These are phyloP conservation scores for Rhagonycha lutea DNA, from an alignment of 2,888 invertebrate species.

Conservation along the genomic window DNA sequence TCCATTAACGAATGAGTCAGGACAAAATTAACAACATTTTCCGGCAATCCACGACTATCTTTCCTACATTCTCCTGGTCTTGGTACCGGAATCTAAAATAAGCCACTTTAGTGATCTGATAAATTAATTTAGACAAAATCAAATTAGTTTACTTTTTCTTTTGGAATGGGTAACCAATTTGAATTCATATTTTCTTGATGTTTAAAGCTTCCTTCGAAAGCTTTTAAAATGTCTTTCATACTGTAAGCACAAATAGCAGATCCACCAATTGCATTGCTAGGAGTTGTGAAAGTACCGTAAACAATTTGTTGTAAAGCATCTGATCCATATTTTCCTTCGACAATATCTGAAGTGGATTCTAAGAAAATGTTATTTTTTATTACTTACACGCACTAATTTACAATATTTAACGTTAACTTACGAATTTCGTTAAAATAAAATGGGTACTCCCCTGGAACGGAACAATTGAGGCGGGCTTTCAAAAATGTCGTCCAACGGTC, in stretches of 20 bases:
- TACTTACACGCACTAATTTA: background rate
- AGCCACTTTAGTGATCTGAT: background rate
- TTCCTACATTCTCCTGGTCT: constrained; percentile 88
- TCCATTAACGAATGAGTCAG: constrained; percentile 97
- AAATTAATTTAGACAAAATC: background rate
- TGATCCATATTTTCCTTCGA: constrained; percentile 78
- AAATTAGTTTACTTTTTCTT: constrained; percentile 60
- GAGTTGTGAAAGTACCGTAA: constrained; percentile 94
- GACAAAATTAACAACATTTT: constrained; percentile 88
- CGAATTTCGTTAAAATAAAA: constrained; percentile 98
- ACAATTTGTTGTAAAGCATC: constrained; percentile 69
- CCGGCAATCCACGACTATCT: constrained; percentile 85
- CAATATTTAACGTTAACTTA: constrained; percentile 61
- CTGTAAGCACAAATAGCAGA: constrained; percentile 95
- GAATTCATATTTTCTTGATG: constrained; percentile 87
- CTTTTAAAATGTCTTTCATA: constrained; percentile 80
- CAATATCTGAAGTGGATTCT: constrained; percentile 91
- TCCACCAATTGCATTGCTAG: constrained; percentile 90
- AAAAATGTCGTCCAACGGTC: constrained; percentile 93
- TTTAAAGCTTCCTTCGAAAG: constrained; percentile 89
- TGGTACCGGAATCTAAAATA: constrained; percentile 69
- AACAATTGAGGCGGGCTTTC: constrained; percentile 93
- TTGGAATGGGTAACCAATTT: constrained; percentile 87
- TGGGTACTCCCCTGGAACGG: constrained; percentile 92
- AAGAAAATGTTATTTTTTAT: constrained; percentile 47